Conservation (phyloP, 2,888 invertebrate genomes). For the Lasioglossum lativentre region DNA sequence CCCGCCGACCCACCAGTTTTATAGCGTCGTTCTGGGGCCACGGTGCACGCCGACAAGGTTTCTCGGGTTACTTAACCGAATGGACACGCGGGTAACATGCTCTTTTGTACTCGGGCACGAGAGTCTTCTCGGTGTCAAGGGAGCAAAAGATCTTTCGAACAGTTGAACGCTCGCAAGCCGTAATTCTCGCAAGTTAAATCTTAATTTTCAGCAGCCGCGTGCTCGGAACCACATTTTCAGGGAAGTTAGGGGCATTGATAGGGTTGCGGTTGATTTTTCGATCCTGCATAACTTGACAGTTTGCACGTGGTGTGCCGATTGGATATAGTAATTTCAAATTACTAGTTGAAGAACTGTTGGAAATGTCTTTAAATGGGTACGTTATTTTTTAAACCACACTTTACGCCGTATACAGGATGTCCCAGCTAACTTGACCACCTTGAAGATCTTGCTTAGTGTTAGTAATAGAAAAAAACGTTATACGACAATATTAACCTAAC, state of each 20-base stretch:
- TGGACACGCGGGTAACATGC: conserved; percentile 31
- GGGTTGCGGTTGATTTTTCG: background rate
- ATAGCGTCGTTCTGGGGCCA: conserved; percentile 34
- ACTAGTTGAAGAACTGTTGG: too few relatives aligned
- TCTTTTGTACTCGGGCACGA: background rate
- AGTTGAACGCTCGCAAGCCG: background rate
- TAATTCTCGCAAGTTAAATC: background rate
- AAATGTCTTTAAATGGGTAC: too few relatives aligned
- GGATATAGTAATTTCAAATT: too few relatives aligned
- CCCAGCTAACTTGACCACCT: too few relatives aligned
- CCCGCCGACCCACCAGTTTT: conserved; percentile 39
- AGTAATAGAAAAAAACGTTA: too few relatives aligned
- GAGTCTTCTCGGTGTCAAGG: background rate
- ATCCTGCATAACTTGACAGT: too few relatives aligned
- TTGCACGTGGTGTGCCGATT: too few relatives aligned
- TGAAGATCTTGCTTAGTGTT: too few relatives aligned
- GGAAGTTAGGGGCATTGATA: background rate
- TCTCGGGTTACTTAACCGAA: conserved; percentile 58
- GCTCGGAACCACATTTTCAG: background rate
- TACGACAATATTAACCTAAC: too few relatives aligned
- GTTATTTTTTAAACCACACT: too few relatives aligned
- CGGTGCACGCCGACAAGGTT: conserved; percentile 42
- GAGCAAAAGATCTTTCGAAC: background rate
- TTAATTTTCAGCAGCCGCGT: background rate
- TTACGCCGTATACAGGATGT: too few relatives aligned